A percentile compares a stretch with the other conserved stretches of the same genome.
phyloP scores from a whole-genome alignment of 2,888 invertebrate genomes.

The Dione juno region DNA sequence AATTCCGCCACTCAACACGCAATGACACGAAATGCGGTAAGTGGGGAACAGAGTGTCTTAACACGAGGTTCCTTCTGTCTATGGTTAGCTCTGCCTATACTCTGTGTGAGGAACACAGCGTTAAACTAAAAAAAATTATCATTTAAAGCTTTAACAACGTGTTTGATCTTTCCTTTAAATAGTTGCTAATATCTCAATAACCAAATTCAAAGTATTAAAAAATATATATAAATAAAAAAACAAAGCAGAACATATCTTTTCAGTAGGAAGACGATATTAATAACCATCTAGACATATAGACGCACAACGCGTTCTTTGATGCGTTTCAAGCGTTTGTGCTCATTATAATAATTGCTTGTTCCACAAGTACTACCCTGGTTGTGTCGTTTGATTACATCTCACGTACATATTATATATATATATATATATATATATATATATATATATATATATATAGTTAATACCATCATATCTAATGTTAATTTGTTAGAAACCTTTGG shows the following conservation, averaged over 20 bases:
- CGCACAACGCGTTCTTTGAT: constrained; percentile 51
- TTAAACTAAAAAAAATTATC: neutral
- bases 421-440: neutral
- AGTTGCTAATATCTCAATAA: no score
- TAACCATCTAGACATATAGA: constrained; percentile 49
- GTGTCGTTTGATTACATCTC: constrained; percentile 6
- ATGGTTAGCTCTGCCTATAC: no score
- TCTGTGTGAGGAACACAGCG: neutral
- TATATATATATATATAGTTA: neutral
- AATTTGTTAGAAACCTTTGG: neutral
- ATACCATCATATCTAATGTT: neutral
- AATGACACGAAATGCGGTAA: no score
- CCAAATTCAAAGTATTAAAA: no score
- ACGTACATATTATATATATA: neutral
- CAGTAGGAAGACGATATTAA: constrained; percentile 51
- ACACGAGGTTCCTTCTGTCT: no score
- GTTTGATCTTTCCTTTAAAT: no score
- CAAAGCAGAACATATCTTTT: constrained; percentile 32
- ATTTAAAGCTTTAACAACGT: no score
- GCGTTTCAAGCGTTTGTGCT: constrained; percentile 25
- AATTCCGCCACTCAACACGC: no score
- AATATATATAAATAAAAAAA: no score
- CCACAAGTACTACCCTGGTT: constrained; percentile 12
- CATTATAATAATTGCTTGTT: constrained; percentile 29
- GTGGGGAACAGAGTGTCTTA: no score